phyloP scores from a whole-genome alignment of 2,797 vertebrate species.

The Garrulus glandarius region DNA sequence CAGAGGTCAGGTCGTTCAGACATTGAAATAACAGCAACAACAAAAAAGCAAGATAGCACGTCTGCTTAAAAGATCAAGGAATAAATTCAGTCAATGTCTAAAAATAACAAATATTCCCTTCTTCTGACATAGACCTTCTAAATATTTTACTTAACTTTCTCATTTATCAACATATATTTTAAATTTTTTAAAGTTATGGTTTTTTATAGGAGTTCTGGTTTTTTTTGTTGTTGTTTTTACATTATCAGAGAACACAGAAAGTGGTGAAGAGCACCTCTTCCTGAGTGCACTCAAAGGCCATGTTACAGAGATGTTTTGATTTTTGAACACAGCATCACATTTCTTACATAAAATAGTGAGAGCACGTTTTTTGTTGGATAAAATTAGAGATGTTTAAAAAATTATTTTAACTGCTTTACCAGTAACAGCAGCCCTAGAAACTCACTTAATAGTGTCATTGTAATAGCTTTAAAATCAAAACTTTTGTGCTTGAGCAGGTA shows the following conservation, averaged over 20 bases:
- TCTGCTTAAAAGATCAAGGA: not conserved
- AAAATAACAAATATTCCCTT: not conserved
- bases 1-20: not conserved
- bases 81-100: not conserved
- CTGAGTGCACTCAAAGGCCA: not conserved
- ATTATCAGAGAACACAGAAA: not conserved
- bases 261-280: not conserved
- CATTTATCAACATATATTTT: not conserved
- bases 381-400: not conserved
- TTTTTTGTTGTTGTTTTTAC: not conserved
- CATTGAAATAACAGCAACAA: not conserved
- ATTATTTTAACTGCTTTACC: not conserved
- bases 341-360: not conserved
- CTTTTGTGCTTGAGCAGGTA: not conserved
- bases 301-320: not conserved
- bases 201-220: not conserved
- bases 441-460: not conserved
- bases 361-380: not conserved
- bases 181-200: fast-evolving
- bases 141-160: not conserved
- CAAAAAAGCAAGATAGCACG: not conserved
- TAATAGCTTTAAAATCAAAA: not conserved
- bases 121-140: not conserved
- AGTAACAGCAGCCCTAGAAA: not conserved
- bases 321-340: not conserved